phyloP scores from a whole-genome alignment of 2,888 invertebrate species.

The Platerodrilus igneus region DNA sequence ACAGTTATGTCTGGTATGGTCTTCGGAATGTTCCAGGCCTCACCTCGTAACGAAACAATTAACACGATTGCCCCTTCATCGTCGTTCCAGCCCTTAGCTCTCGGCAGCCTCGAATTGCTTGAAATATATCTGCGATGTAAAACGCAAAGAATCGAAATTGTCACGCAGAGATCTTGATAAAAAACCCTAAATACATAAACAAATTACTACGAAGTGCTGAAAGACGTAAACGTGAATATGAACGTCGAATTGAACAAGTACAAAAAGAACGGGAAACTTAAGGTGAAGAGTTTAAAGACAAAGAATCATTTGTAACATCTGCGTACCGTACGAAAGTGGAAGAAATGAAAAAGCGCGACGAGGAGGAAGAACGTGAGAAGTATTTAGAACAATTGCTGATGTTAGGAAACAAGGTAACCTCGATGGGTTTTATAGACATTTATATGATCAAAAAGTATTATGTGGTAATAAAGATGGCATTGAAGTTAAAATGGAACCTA shows the following conservation, averaged over 20 bases:
- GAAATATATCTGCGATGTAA: constrained; percentile 71
- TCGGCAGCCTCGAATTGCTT: too few relatives aligned
- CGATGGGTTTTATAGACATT: constrained; percentile 87
- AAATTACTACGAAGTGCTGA: constrained; percentile 80
- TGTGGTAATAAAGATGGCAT: constrained; percentile 43
- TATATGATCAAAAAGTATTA: constrained; percentile 73
- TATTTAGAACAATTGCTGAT: constrained; percentile 84
- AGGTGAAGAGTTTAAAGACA: constrained; percentile 81
- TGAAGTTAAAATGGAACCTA: constrained; percentile 23
- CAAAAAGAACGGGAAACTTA: constrained; percentile 93
- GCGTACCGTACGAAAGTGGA: constrained; percentile 91
- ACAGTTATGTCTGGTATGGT: too few relatives aligned
- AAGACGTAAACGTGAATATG: constrained; percentile 86
- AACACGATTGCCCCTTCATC: too few relatives aligned
- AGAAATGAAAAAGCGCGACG: constrained; percentile 80
- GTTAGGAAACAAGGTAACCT: constrained; percentile 90
- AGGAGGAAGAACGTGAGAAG: constrained; percentile 77
- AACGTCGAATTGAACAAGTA: constrained; percentile 81
- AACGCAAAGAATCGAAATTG: constrained; percentile 63
- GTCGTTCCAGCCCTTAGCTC: too few relatives aligned
- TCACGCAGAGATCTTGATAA: constrained; percentile 60
- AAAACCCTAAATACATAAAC: constrained; percentile 86
- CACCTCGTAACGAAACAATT: too few relatives aligned
- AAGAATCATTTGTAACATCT: constrained; percentile 93
- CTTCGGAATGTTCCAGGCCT: too few relatives aligned